These are phyloP conservation scores for Rhinopomastus cyanomelas DNA, from an alignment of 2,113 vertebrate species.

Conservation along the genomic window DNA sequence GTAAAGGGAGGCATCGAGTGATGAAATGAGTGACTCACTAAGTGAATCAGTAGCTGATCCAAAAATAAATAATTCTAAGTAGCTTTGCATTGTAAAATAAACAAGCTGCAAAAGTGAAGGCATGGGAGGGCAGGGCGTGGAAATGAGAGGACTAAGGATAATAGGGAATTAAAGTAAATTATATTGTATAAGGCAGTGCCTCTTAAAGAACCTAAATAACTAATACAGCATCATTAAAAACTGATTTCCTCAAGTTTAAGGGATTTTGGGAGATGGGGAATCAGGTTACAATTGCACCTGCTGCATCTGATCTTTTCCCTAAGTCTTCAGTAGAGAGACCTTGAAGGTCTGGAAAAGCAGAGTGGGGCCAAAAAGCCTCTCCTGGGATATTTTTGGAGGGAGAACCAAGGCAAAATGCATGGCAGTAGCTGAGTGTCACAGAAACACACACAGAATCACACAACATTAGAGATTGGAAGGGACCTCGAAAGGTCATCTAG, in stretches of 20 bases:
- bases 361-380: neutral
- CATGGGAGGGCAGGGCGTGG: neutral
- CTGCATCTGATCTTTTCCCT: neutral
- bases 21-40: constrained; percentile 58
- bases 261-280: neutral
- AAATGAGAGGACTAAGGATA: neutral
- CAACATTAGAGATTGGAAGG: too few relatives aligned
- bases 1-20: constrained; percentile 55
- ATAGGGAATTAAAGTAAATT: neutral
- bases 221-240: neutral
- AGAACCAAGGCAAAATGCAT: neutral
- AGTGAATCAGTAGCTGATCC: constrained; percentile 64
- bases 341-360: neutral
- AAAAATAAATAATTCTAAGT: constrained; percentile 63
- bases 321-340: neutral
- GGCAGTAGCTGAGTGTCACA: neutral
- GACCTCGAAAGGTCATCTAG: too few relatives aligned
- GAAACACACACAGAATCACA: too few relatives aligned
- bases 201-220: neutral
- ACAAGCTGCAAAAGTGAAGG: constrained; percentile 24
- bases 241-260: neutral
- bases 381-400: neutral
- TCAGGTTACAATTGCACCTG: neutral
- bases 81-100: constrained; percentile 46
- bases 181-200: neutral